Evolutionary conservation across 2,888 invertebrate genomes (phyloP), one percentile per base, ranked within the genome.

Genomic region (Tipula unca): DNA sequence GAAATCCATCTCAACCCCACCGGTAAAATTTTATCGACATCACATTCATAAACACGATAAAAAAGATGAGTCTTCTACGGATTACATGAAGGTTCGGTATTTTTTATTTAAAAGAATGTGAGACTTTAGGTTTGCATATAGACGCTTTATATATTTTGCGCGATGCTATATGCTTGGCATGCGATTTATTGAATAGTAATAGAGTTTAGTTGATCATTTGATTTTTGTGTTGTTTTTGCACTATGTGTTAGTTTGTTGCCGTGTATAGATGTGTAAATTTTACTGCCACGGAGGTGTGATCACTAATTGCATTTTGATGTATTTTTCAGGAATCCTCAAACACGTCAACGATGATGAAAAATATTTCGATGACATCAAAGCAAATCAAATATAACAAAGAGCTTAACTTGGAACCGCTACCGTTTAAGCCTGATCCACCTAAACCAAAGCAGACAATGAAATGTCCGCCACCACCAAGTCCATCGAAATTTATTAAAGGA

Each of bases 401-500:
- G 20, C 20, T 36, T 32, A 89, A 89, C 86, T 88, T 91, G 82
- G 92, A 92, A 88, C 90, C 91, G 82, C 92, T 90, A 87, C 92
- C 91, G 1, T 92, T 89, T 88, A 90, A 91, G 88, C 89, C 91
- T 29, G 91, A 91, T 82, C 89, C 90, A 20, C 88, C 88, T 13
- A 89, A 88, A 86, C 89, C 89, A 39, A 89, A 89, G 86, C 89
- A 89, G 87, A 89, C 88, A 54, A 87, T 88, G 20, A 91, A 90
- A 87, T 89, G 91, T 1, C 92, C 92, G 54, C 92, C 92, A 35
- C 92, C 93, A 85, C 92, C 93, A 29, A 93, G 93, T 89, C 94
- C 94, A 86, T 93, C 93, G 29, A 94, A 93, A 90, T 95, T 94
- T 89, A 90, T 93, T 25, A 94, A 93, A 89, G 92, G 93, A 87